Evolutionary conservation across 1,140 invertebrate species (phyloP).

Genomic region (Euura saliciscinereae): DNA sequence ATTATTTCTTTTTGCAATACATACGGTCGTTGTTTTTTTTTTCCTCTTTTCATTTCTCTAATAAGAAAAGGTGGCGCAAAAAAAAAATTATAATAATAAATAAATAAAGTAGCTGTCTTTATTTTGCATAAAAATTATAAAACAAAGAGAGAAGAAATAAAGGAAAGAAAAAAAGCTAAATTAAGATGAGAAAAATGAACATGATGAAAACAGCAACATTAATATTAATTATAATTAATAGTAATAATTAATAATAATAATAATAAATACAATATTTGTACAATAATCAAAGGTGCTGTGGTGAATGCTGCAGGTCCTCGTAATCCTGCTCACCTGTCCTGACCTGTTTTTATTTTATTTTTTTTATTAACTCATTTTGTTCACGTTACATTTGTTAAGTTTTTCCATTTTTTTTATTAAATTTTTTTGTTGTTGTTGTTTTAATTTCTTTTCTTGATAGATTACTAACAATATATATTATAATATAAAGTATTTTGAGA

Average conservation of each 20-base stretch:
- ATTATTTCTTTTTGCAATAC: too few species aligned
- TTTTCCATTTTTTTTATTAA: constrained; percentile 18
- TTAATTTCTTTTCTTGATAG: constrained; percentile 20
- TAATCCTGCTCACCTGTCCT: constrained; percentile 33
- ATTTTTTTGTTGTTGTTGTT: constrained; percentile 27
- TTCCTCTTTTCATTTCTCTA: too few species aligned
- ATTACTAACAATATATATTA: constrained; percentile 7
- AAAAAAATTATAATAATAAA: too few species aligned
- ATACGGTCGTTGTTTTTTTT: too few species aligned
- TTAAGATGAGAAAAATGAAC: constrained; percentile 41
- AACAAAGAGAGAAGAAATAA: constrained; percentile 18
- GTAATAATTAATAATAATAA: constrained; percentile 56
- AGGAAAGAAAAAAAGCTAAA: constrained; percentile 28
- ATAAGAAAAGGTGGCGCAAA: too few species aligned
- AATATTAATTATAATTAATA: constrained; percentile 59
- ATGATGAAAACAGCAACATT: constrained; percentile 56
- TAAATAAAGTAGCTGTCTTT: background rate
- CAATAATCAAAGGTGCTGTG: constrained; percentile 58
- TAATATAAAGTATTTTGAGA: background rate
- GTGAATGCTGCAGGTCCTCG: constrained; percentile 43
- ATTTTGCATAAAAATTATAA: background rate
- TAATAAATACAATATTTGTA: constrained; percentile 62
- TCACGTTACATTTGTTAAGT: background rate
- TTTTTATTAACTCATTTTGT: constrained; percentile 16
- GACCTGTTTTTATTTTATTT: constrained; percentile 22